Conservation (phyloP, 2,888 invertebrate species). For the Phasia obesa region DNA sequence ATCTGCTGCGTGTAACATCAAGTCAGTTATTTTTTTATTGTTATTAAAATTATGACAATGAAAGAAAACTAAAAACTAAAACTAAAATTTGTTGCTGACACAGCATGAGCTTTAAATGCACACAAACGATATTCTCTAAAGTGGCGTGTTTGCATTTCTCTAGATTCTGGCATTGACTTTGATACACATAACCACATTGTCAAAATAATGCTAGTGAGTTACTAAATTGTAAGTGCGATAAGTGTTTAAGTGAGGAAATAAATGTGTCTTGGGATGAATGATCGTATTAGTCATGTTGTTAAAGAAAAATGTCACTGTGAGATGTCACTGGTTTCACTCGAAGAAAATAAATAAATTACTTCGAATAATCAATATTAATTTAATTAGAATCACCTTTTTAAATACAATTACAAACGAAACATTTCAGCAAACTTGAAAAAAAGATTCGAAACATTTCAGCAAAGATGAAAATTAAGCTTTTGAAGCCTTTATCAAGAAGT, state of each 20-base stretch:
- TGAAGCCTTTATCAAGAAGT: too few relatives aligned
- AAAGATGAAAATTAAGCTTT: too few relatives aligned
- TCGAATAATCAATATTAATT: too few relatives aligned
- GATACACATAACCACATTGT: constrained; percentile 39
- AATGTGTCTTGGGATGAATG: constrained; percentile 15
- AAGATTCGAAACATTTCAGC: too few relatives aligned
- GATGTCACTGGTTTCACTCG: constrained; percentile 21
- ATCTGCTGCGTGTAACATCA: not conserved
- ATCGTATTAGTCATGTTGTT: not conserved
- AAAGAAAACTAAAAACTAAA: constrained; percentile 28
- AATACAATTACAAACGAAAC: too few relatives aligned
- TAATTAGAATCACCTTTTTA: too few relatives aligned
- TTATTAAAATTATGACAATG: constrained; percentile 35
- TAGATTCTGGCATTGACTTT: constrained; percentile 62
- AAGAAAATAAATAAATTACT: not conserved
- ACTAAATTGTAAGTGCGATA: constrained; percentile 27
- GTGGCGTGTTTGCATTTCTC: constrained; percentile 63
- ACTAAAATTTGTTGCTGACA: not conserved
- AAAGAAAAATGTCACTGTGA: constrained; percentile 20
- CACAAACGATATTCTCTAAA: constrained; percentile 27
- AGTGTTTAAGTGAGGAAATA: constrained; percentile 3
- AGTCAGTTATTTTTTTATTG: constrained; percentile 10
- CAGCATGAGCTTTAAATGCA: constrained; percentile 45
- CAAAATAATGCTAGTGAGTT: constrained; percentile 21
- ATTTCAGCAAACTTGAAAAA: too few relatives aligned